A percentile compares a stretch with the other conserved stretches of the same genome.
phyloP scores from a whole-genome alignment of 2,888 invertebrate genomes.

The Apotomis betuletana region DNA sequence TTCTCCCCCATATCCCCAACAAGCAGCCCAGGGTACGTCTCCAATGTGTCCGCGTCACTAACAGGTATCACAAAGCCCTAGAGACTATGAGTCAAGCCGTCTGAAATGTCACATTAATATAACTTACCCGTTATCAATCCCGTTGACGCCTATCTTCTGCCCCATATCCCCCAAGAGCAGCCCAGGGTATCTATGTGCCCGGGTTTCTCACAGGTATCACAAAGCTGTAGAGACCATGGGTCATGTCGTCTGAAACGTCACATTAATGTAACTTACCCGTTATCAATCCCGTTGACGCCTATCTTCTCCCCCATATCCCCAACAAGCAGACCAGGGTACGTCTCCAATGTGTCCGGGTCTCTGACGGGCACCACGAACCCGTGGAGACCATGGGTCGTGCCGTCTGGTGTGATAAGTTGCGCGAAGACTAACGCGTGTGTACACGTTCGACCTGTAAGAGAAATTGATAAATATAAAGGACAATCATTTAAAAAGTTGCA shows the following conservation, averaged over 20 bases:
- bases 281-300: constrained; percentile 95
- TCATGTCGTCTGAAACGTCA: not conserved
- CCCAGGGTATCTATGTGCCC: too few relatives aligned
- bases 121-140: too few relatives aligned
- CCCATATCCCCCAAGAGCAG: constrained; percentile 94
- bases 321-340: constrained; percentile 92
- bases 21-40: constrained; percentile 49
- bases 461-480: too few relatives aligned
- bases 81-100: not conserved
- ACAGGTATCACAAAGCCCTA: too few relatives aligned
- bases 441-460: constrained; percentile 87
- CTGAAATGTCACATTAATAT: not conserved
- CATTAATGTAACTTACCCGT: constrained; percentile 85
- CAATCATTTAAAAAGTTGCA: too few relatives aligned
- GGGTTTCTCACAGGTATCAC: too few relatives aligned
- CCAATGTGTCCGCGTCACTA: too few relatives aligned
- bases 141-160: constrained; percentile 89
- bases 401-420: constrained; percentile 92
- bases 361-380: constrained; percentile 94
- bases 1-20: constrained; percentile 98
- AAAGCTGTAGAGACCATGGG: too few relatives aligned
- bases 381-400: constrained; percentile 92
- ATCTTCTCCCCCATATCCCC: constrained; percentile 97
- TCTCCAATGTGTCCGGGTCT: constrained; percentile 88
- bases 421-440: constrained; percentile 95